Evolutionary conservation across 1,140 invertebrate genomes (phyloP), one percentile per base, ranked within the genome.

Genomic region (Prorops nasuta): DNA sequence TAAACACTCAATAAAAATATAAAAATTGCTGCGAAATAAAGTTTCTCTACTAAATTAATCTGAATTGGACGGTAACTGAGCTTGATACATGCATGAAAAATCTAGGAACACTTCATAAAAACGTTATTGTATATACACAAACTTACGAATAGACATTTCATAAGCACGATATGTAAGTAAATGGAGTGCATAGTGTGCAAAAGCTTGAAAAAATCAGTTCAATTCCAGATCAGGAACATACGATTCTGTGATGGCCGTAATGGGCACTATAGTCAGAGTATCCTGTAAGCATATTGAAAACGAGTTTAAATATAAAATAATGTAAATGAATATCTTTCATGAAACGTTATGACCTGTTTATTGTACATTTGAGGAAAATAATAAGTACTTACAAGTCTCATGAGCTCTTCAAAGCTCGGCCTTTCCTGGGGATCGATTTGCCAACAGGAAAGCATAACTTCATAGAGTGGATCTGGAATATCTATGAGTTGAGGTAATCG

Each of bases 371-470:
- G 43, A 17, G 32, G 43, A 21, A 22, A 54, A 49, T 35, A 34
- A 28, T 17, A n/a, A 43, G 40, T 50, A 3, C 52, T 69, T 58
- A 76, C 72, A 66, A 76, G 55, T 69, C 72, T 57, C n/a, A 71
- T 69, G 35, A 88, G 76, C 63, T 85, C 82, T 28, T 78, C 67
- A 63, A 88, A 88, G 16, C 79, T 76, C 9, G 89, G 90, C 56
- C 91, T 79, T 60, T 94, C 90, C 57, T 89, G 86, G 4, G 83
- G 81, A 69, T 92, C 88, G n/a, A 84, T 65, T 63, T 90, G 87
- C 91, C 91, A 94, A 63, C 91, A 93, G 52, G 90, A 86, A 3
- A 87, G 74, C 77, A 92, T 88, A 35, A 92, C 72, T 70, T 92
- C 90, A 67, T 92, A 92, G 17, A 92, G 71, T 49, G 89, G 85